These are phyloP conservation scores for Mastigias papua DNA, from an alignment of 30 jellyfish, hydroid and myxozoan species.

Conservation along the genomic window DNA sequence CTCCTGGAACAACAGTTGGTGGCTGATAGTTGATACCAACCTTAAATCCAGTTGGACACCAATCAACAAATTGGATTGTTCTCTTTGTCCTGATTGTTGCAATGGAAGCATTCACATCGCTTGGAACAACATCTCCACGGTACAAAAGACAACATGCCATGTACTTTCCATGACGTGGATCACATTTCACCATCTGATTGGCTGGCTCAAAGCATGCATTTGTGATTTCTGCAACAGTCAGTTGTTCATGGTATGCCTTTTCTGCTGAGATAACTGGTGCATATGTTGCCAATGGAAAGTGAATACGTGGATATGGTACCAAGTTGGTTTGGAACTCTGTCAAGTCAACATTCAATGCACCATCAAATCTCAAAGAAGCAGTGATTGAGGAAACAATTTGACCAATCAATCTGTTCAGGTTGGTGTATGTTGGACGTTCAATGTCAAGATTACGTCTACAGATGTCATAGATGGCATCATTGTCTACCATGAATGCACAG, in stretches of 20 bases:
- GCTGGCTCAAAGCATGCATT: constrained; percentile 99
- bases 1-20: constrained; percentile 99
- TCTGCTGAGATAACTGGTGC: constrained; percentile 94
- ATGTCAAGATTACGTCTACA: constrained; percentile 89
- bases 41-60: constrained; percentile 99
- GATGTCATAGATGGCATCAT: constrained; percentile 95
- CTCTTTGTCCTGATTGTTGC: constrained; percentile 97
- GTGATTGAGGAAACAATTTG: constrained; percentile 92
- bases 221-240: constrained; percentile 94
- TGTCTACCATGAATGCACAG: constrained; percentile 94
- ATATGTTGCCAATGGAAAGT: constrained; percentile 94
- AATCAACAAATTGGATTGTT: constrained; percentile 96
- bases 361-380: constrained; percentile 94
- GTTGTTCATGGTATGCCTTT: constrained; percentile 95
- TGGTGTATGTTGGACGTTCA: constrained; percentile 94
- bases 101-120: constrained; percentile 96
- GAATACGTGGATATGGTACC: constrained; percentile 98
- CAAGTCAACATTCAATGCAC: constrained; percentile 94
- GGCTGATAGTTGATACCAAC: constrained; percentile 99
- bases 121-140: constrained; percentile 99
- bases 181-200: constrained; percentile 97
- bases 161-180: constrained; percentile 97
- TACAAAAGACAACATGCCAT: constrained; percentile 98
- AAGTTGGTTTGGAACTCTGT: constrained; percentile 95
- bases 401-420: constrained; percentile 89